phyloP scores from a whole-genome alignment of 1,140 invertebrate species.

The Polyergus mexicanus region DNA sequence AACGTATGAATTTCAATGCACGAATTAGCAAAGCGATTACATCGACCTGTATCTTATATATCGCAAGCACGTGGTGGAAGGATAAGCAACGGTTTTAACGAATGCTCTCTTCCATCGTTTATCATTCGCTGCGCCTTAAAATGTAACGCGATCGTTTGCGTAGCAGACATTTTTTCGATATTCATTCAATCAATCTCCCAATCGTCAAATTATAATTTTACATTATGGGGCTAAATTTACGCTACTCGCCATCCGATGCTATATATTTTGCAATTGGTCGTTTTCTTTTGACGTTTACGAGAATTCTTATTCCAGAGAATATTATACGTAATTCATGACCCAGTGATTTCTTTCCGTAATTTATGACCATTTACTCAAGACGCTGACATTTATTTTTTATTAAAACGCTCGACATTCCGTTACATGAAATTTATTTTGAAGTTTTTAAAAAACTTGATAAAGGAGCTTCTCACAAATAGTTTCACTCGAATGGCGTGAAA shows the following conservation, averaged over 20 bases:
- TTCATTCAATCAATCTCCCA: conserved; percentile 1
- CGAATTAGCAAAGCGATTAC: background rate
- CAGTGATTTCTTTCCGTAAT: conserved; percentile 15
- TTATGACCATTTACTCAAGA: conserved; percentile 8
- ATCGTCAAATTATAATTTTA: background rate
- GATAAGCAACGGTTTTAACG: conserved; percentile 26
- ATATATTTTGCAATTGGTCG: conserved; percentile 38
- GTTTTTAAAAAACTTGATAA: background rate
- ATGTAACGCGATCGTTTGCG: background rate
- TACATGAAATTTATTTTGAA: background rate
- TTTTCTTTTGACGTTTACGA: background rate
- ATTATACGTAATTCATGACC: background rate
- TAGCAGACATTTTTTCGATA: background rate
- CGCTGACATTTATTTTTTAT: conserved; percentile 9
- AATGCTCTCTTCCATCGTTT: background rate
- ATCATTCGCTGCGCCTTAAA: background rate
- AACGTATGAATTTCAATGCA: conserved; percentile 2
- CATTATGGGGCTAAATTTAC: background rate
- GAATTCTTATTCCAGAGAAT: background rate
- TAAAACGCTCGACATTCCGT: background rate
- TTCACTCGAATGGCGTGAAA: background rate
- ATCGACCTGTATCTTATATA: conserved; percentile 29
- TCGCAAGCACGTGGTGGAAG: background rate
- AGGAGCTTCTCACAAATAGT: background rate
- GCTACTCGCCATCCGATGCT: background rate